Base-by-base conservation (phyloP, 2,113 vertebrate species). In the Brachypteracias leptosomus region DNA sequence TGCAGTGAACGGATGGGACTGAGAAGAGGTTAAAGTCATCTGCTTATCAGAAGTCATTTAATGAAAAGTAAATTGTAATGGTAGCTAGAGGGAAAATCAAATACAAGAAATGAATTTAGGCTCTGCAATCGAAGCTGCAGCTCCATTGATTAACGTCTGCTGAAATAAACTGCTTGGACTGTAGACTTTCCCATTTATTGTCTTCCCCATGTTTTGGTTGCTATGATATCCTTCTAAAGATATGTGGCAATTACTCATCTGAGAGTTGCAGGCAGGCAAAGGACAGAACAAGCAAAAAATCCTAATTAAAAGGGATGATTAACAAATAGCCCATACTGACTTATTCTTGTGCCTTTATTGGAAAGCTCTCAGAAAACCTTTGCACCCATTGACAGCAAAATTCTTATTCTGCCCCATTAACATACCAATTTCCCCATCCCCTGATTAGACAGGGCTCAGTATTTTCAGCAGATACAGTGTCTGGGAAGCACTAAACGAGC, bases 61-160 rank as follows among this genome's bases (percentile, higher is more conserved):
- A 97, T 95, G 96, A 94, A 93, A 96, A 96, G 68, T 88, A 97
- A 94, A 86, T 85, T 97, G 67, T 38, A 96, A 90, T 82, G 61
- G 90, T 80, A 95, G 93, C 97, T 95, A 54, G 73, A 97, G 79
- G 94, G 86, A 82, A 97, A 98, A 98, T 97, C 92, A 97, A 98
- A 97, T 85, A 96, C 38, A 76, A 96, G 93, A 96, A 96, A 97
- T 93, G 66, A 98, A 97, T 97, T 95, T 92, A 93, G 91, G 94
- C 95, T 82, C 82, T 73, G 67, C 31, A 2, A 96, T 97, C 58
- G 73, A 97, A 97, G 85, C 79, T 83, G 25, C 89, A 94, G 87
- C 87, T 96, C 81, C 94, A 97, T 84, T 93, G 96, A 97, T 96
- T 97, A 96, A 97, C 7, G 20, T 90, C 91, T 88, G 75, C 96